Conservation (phyloP, 2,113 vertebrate genomes). For the Poeciliopsis occidentalis region DNA sequence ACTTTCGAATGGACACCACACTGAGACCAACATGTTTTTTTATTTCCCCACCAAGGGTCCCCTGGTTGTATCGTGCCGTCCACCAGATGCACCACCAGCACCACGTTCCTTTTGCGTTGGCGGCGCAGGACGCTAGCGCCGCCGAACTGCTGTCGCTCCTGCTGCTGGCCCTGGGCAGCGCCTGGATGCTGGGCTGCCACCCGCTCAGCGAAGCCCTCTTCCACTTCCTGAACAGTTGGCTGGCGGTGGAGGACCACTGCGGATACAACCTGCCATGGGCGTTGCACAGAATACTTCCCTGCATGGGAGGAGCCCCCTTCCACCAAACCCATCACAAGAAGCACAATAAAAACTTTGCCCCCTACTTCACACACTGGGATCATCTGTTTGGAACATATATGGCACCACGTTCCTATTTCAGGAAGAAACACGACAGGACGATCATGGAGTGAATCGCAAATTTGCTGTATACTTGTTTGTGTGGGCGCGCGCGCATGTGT, state of each 20-base stretch:
- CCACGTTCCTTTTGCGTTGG: constrained; percentile 72
- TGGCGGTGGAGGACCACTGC: constrained; percentile 84
- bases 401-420: not conserved
- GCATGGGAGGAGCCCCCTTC: constrained; percentile 76
- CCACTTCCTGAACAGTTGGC: constrained; percentile 81
- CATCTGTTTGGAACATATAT: constrained; percentile 76
- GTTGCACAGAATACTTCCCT: constrained; percentile 74
- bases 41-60: constrained; percentile 50
- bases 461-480: not conserved
- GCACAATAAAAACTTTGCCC: constrained; percentile 76
- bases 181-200: constrained; percentile 75
- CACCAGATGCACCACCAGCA: constrained; percentile 79
- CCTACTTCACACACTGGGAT: constrained; percentile 85
- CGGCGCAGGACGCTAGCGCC: constrained; percentile 76
- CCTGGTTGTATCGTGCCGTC: constrained; percentile 74
- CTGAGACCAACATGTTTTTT: not conserved
- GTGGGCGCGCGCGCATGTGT: too few species aligned
- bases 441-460: not conserved
- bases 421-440: too few species aligned
- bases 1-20: not conserved
- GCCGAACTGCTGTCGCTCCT: constrained; percentile 79
- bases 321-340: constrained; percentile 78
- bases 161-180: constrained; percentile 70
- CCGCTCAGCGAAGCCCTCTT: constrained; percentile 79
- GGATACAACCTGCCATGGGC: constrained; percentile 82